These are phyloP conservation scores for Sebastes schlegelii DNA, from an alignment of 2,113 vertebrate genomes.

Conservation along the genomic window DNA sequence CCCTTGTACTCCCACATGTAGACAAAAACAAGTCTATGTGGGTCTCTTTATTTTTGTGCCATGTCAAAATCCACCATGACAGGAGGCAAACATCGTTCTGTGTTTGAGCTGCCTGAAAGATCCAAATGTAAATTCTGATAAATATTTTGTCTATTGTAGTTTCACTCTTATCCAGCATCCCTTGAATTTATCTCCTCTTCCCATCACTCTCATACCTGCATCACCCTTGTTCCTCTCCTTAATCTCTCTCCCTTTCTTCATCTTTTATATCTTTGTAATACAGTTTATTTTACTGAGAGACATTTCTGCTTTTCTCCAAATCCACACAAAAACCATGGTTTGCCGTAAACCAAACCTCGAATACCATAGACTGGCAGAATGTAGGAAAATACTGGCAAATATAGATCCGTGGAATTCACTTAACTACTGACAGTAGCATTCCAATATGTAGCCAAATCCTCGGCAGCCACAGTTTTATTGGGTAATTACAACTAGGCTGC, in stretches of 20 bases:
- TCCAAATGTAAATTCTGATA: neutral
- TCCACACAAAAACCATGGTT: conserved; percentile 27
- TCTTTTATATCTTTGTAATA: conserved; percentile 4
- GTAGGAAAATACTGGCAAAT: conserved; percentile 49
- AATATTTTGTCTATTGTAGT: conserved; percentile 16
- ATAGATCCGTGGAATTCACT: conserved; percentile 55
- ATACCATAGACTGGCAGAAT: conserved; percentile 36
- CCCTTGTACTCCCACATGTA: too few relatives aligned
- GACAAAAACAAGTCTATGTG: too few relatives aligned
- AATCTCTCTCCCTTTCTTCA: neutral
- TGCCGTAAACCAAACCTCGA: conserved; percentile 44
- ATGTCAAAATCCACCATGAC: neutral
- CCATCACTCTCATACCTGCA: conserved; percentile 5
- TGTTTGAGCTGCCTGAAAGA: neutral
- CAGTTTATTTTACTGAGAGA: neutral
- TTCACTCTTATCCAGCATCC: conserved; percentile 8
- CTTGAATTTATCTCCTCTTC: conserved; percentile 13
- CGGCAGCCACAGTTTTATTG: conserved; percentile 49
- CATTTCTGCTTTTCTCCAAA: conserved; percentile 32
- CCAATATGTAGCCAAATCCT: conserved; percentile 43
- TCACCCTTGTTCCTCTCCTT: neutral
- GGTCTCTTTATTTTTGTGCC: conserved; percentile 47
- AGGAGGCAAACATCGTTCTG: conserved; percentile 10
- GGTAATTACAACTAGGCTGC: conserved; percentile 59
- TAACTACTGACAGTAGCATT: conserved; percentile 58